Evolutionary conservation across 2,888 invertebrate genomes (phyloP).

Genomic region (Ormyrus rosae): DNA sequence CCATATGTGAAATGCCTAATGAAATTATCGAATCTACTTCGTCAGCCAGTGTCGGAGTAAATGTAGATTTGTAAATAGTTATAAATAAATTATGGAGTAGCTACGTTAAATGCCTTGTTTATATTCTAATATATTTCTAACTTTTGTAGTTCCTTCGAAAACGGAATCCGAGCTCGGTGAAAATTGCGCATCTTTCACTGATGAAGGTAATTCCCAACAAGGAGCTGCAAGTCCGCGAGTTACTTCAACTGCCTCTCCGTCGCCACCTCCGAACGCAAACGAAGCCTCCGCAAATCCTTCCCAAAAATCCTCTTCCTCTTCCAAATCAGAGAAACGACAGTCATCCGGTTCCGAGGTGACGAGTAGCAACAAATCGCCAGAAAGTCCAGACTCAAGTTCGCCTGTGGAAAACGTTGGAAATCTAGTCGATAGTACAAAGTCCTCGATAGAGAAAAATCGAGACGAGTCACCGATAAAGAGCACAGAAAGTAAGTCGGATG

Average conservation of each 20-base stretch:
- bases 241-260: slow-evolving; percentile 68
- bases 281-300: slow-evolving; percentile 34
- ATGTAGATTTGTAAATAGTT: too few relatives aligned
- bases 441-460: slow-evolving; percentile 21
- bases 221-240: slow-evolving; percentile 68
- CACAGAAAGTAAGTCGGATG: slow-evolving; percentile 4
- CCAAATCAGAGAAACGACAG: slow-evolving; percentile 31
- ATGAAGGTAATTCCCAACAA: slow-evolving; percentile 51
- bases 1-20: neutral
- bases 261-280: slow-evolving; percentile 63
- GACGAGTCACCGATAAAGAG: slow-evolving; percentile 3
- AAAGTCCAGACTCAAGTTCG: slow-evolving; percentile 70
- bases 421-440: slow-evolving; percentile 52
- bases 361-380: slow-evolving; percentile 65
- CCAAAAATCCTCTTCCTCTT: slow-evolving; percentile 16
- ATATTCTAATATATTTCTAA: neutral
- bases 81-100: too few relatives aligned
- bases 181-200: slow-evolving; percentile 45
- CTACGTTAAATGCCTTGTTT: neutral
- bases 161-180: slow-evolving; percentile 40
- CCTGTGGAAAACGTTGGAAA: slow-evolving; percentile 60
- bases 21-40: too few relatives aligned
- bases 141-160: slow-evolving; percentile 34
- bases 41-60: too few relatives aligned
- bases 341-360: slow-evolving; percentile 59